These are phyloP conservation scores for Rhizomys pruinosus DNA, from an alignment of 2,113 vertebrate species.

Conservation along the genomic window DNA sequence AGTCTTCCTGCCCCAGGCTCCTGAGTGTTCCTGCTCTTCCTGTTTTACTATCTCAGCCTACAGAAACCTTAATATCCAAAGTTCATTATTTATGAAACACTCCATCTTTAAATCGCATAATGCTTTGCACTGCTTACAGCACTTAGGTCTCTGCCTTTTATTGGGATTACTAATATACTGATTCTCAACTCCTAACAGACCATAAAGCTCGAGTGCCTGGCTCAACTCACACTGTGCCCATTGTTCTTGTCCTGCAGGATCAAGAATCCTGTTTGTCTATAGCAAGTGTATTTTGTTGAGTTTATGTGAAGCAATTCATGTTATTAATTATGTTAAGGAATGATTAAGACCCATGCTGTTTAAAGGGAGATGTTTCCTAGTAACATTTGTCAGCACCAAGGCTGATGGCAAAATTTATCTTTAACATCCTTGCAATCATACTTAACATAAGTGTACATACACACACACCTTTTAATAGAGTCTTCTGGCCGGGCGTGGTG, in stretches of 20 bases:
- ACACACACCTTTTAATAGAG: not conserved
- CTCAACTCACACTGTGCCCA: not conserved
- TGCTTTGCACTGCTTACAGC: not conserved
- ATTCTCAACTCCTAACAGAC: not conserved
- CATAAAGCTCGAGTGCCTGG: not conserved
- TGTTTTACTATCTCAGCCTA: not conserved
- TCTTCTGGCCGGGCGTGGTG: too few species aligned
- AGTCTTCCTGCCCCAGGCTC: not conserved
- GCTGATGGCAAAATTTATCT: not conserved
- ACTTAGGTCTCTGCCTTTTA: not conserved
- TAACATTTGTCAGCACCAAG: not conserved
- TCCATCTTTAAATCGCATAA: slow-evolving; percentile 23
- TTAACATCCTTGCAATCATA: not conserved
- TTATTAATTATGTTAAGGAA: slow-evolving; percentile 35
- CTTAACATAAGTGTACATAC: not conserved
- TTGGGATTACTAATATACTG: not conserved
- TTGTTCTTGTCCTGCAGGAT: not conserved
- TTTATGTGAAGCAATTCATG: not conserved
- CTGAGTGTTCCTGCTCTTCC: not conserved
- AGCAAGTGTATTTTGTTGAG: not conserved
- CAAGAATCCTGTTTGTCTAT: not conserved
- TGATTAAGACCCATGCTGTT: not conserved
- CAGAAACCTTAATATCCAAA: not conserved
- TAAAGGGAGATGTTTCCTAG: not conserved
- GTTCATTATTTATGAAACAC: not conserved